These are phyloP conservation scores for Pseudoips prasinana DNA, from an alignment of 2,888 invertebrate genomes.

Conservation along the genomic window DNA sequence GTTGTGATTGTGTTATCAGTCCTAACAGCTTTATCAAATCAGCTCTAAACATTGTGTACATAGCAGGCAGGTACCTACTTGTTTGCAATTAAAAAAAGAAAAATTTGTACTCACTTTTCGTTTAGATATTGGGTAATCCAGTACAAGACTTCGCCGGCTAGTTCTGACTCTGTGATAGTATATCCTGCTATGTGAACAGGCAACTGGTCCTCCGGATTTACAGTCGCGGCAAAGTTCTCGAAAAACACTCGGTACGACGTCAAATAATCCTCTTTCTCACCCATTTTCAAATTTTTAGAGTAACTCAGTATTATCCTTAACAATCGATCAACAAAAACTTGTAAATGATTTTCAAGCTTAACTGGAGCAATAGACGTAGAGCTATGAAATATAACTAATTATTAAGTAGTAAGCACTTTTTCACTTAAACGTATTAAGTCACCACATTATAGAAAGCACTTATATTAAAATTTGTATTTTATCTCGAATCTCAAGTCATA, in stretches of 20 bases:
- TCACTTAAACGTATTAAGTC: conserved; percentile 31
- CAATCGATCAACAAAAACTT: conserved; percentile 53
- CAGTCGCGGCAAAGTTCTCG: conserved; percentile 85
- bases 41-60: conserved; percentile 1
- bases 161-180: conserved; percentile 85
- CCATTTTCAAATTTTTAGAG: conserved; percentile 52
- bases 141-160: conserved; percentile 88
- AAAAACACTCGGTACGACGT: conserved; percentile 87
- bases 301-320: conserved; percentile 12
- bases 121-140: conserved; percentile 89
- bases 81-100: not conserved
- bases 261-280: conserved; percentile 86
- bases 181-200: conserved; percentile 88
- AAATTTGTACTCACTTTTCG: conserved; percentile 84
- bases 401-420: conserved; percentile 33
- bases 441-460: conserved; percentile 31
- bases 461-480: conserved; percentile 23
- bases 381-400: conserved; percentile 20
- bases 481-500: conserved; percentile 18
- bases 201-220: conserved; percentile 87
- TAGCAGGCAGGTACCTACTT: not conserved
- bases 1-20: conserved; percentile 32
- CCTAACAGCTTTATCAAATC: conserved; percentile 21
- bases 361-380: conserved; percentile 27
- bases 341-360: conserved; percentile 26